Evolutionary conservation across 2,113 vertebrate genomes (phyloP), one percentile per base, ranked within the genome.

Genomic region (Syngnathus scovelli): DNA sequence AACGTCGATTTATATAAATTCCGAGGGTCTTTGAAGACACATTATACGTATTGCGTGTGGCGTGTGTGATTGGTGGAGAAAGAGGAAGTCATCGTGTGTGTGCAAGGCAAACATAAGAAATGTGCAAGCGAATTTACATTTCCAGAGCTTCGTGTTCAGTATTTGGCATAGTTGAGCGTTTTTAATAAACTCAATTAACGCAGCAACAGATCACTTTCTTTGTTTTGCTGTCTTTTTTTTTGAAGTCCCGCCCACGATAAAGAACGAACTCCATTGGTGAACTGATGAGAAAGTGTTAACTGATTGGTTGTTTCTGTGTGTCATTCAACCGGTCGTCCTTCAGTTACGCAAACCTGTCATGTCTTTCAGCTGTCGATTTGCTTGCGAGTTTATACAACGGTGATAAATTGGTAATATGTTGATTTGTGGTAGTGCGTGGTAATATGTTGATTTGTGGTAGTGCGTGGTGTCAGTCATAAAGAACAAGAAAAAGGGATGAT

Each of bases 221-320:
- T 1, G 19, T 2, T n/a, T 23, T 10, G 11, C 9, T 12, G 52
- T 9, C 9, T 27, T 55, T 27, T 27, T 55, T 27, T 23, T 12
- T 33, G 8, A 27, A 27, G 27, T 27, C 27, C 27, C 27, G 27
- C 27, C 27, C 27, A 27, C 27, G 27, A 27, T 27, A 27, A 70
- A 51, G 5, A 33, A 23, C 9, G 16, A 15, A 49, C 44, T 0
- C 18, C 4, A 87, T 87, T 87, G 84, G 86, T 67, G 2, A 2
- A 4, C 44, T 1, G 0, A 37, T 11, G 0, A n/a, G 48, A n/a
- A 68, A 13, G 1, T n/a, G 6, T 10, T 51, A 21, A 19, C 37
- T 0, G 52, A 79, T 85, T 88, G 1, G 83, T 23, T 66, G 33
- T 33, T 33, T 0, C 1, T 0, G 0, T 0, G 0, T 64, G 75